These are phyloP conservation scores for Perca fluviatilis DNA, from an alignment of 2,113 vertebrate species.

Conservation along the genomic window DNA sequence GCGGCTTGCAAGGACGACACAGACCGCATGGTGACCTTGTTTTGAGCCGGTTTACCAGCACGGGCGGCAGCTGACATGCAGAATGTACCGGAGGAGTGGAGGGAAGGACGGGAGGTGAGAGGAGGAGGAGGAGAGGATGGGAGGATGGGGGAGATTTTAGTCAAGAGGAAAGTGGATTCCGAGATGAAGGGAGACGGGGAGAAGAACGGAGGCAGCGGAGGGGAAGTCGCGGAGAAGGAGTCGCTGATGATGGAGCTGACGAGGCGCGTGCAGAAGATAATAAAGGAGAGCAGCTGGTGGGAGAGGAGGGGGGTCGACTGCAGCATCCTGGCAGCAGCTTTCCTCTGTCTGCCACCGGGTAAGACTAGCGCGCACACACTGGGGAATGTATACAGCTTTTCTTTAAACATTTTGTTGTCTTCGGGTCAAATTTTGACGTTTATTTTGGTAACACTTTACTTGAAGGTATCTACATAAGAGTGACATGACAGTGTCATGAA, in stretches of 20 bases:
- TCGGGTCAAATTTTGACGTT: too few relatives aligned
- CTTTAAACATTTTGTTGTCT: too few relatives aligned
- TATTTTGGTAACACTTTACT: too few relatives aligned
- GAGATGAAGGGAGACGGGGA: not conserved
- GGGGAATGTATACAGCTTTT: too few relatives aligned
- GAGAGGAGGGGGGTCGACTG: slow-evolving; percentile 90
- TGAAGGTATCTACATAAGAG: too few relatives aligned
- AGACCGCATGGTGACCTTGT: not conserved
- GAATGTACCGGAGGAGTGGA: slow-evolving; percentile 55
- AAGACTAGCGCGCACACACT: slow-evolving; percentile 4
- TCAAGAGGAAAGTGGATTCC: not conserved
- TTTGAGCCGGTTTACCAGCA: not conserved
- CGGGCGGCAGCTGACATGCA: slow-evolving; percentile 57
- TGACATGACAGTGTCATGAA: too few relatives aligned
- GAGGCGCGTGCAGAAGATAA: slow-evolving; percentile 85
- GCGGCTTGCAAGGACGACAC: slow-evolving; percentile 6
- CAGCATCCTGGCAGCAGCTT: slow-evolving; percentile 86
- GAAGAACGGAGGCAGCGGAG: not conserved
- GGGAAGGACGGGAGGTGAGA: slow-evolving; percentile 23
- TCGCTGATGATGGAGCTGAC: slow-evolving; percentile 90
- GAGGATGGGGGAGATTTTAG: slow-evolving; percentile 3
- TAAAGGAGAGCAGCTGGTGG: slow-evolving; percentile 94
- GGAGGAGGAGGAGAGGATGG: not conserved
- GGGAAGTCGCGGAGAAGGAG: slow-evolving; percentile 66
- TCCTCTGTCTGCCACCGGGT: slow-evolving; percentile 88